Percentiles rank a stretch among this genome's conserved stretches.
These are phyloP conservation scores for Xiphophorus maculatus DNA, from an alignment of 2,113 vertebrate species.

Conservation along the genomic window DNA sequence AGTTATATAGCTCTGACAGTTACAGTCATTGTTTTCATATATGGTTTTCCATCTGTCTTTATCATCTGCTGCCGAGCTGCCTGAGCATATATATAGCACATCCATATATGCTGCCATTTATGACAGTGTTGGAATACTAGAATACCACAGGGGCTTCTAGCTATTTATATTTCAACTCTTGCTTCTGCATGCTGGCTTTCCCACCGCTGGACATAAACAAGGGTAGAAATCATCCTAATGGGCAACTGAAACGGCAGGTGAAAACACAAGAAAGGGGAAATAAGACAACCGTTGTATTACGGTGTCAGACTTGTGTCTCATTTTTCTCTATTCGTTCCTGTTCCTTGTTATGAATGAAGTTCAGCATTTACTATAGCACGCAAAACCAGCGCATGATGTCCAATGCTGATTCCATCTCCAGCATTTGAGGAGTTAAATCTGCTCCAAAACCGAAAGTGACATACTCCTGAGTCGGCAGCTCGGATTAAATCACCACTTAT, in stretches of 20 bases:
- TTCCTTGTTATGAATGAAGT: neutral
- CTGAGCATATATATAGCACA: conserved; percentile 7
- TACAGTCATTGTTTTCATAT: conserved; percentile 2
- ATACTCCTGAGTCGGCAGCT: neutral
- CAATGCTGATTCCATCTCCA: too few relatives aligned
- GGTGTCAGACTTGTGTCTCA: neutral
- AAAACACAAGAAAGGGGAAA: neutral
- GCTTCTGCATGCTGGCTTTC: neutral
- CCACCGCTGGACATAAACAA: conserved; percentile 1
- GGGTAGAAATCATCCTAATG: conserved; percentile 1
- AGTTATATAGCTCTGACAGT: conserved; percentile 4
- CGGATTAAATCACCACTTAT: neutral
- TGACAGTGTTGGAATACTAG: conserved; percentile 1
- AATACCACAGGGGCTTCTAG: neutral
- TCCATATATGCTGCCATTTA: neutral
- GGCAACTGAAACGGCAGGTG: neutral
- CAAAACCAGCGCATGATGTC: neutral
- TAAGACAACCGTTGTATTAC: neutral
- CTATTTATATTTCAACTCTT: neutral
- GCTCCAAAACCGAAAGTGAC: neutral
- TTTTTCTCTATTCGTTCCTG: neutral
- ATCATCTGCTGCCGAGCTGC: conserved; percentile 11
- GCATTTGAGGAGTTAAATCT: neutral
- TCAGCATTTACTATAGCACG: neutral
- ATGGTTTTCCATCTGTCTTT: neutral